phyloP scores from a whole-genome alignment of 2,113 vertebrate species.

The Crotalus viridis region DNA sequence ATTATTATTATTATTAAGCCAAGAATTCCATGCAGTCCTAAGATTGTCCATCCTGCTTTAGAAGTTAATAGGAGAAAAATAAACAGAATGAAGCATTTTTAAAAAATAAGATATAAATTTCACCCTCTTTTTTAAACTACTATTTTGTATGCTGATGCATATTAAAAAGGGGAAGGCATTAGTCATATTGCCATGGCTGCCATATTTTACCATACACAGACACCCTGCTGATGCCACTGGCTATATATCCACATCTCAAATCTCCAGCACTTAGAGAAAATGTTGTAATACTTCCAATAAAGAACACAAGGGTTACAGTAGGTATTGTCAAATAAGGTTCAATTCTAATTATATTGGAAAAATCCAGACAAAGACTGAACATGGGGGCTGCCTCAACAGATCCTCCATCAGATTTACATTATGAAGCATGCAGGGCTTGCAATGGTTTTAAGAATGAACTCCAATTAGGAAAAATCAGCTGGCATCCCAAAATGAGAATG shows the following conservation, averaged over 20 bases:
- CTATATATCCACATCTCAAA: not conserved
- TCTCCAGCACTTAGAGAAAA: not conserved
- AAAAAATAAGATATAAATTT: not conserved
- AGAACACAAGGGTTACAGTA: not conserved
- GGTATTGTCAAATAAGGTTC: not conserved
- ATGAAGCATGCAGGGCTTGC: not conserved
- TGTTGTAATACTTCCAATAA: not conserved
- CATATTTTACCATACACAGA: not conserved
- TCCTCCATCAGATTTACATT: not conserved
- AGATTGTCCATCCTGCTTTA: not conserved
- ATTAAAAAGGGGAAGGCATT: not conserved
- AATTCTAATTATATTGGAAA: not conserved
- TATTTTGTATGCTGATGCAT: not conserved
- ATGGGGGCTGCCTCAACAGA: not conserved
- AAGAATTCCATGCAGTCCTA: not conserved
- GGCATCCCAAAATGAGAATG: too few relatives aligned
- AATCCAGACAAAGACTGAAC: not conserved
- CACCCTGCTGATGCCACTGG: not conserved
- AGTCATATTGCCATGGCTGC: not conserved
- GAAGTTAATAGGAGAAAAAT: not conserved
- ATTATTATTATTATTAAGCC: not conserved
- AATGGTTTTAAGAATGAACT: not conserved
- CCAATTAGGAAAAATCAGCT: not conserved
- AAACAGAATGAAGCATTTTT: not conserved
- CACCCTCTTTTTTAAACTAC: not conserved